Evolutionary conservation across 2,797 vertebrate species (phyloP).

Genomic region (Dermochelys coriacea): DNA sequence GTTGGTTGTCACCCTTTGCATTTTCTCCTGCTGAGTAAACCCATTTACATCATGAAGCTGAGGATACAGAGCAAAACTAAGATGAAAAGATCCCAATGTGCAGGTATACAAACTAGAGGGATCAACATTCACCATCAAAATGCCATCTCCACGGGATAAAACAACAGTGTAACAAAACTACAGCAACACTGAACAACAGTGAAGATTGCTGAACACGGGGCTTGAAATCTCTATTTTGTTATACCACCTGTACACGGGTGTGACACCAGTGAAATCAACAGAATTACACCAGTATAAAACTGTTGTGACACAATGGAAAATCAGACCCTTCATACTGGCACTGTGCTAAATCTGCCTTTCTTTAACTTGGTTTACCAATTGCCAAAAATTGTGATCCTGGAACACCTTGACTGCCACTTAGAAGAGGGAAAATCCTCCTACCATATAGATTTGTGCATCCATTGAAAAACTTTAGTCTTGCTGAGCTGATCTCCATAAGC

Average conservation of each 20-base stretch:
- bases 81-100: not conserved
- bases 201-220: not conserved
- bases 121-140: not conserved
- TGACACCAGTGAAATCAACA: not conserved
- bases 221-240: not conserved
- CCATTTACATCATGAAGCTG: not conserved
- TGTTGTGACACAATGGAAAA: not conserved
- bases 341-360: not conserved
- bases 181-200: not conserved
- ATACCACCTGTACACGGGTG: not conserved
- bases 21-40: not conserved
- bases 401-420: not conserved
- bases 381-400: not conserved
- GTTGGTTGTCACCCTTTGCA: rapidly evolving
- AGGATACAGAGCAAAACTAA: not conserved
- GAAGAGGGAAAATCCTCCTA: not conserved
- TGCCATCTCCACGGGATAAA: not conserved
- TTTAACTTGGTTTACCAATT: not conserved
- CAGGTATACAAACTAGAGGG: not conserved
- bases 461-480: conserved; percentile 2
- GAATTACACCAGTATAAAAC: not conserved
- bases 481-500: not conserved
- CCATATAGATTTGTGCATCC: not conserved
- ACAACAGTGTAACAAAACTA: not conserved
- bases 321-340: not conserved